Evolutionary conservation across 2,113 vertebrate genomes (phyloP), one percentile per base, ranked within the genome.

Genomic region (Etheostoma spectabile): DNA sequence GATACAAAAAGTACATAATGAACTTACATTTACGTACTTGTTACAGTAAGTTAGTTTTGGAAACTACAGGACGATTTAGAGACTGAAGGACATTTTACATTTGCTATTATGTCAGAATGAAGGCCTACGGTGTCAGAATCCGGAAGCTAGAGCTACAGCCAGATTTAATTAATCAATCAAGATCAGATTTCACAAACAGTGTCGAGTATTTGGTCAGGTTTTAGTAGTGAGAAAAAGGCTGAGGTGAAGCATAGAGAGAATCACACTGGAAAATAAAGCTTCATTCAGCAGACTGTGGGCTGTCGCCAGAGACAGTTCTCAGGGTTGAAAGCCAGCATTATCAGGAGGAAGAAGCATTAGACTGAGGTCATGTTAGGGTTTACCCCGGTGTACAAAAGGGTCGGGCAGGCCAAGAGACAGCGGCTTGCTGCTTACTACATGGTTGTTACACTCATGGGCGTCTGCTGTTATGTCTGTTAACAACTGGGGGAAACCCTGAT

Each of bases 301-400:
- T 51, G 13, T 27, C 69, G 72, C n/a, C 56, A 48, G 33, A 68
- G 55, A 79, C 14, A 60, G 10, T 12, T 38, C 4, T 49, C 19
- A 57, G 42, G 61, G 68, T 33, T 65, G 27, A 80, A 56, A 48
- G 16, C 30, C 15, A 63, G 49, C 11, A 22, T 70, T 69, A 70
- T 19, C 33, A 76, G 69, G 59, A 73, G 51, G 51, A 72, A 38
- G 42, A 64, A 18, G 45, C 30, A 64, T 61, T 72, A 68, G 19
- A 73, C 70, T 55, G 60, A 65, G 70, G 42, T 68, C 18, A 72
- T 70, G 5, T 61, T 11, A 63, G 60, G 62, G 60, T 79, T 80
- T 65, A 24, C 62, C 73, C 67, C 75, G 71, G 76, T 48, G 60
- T 60, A 69, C 33, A 24, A 48, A 27, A 53, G 61, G 61, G 73